Evolutionary conservation across 2,113 vertebrate species (phyloP).

Genomic region (Emydocephalus ijimae): DNA sequence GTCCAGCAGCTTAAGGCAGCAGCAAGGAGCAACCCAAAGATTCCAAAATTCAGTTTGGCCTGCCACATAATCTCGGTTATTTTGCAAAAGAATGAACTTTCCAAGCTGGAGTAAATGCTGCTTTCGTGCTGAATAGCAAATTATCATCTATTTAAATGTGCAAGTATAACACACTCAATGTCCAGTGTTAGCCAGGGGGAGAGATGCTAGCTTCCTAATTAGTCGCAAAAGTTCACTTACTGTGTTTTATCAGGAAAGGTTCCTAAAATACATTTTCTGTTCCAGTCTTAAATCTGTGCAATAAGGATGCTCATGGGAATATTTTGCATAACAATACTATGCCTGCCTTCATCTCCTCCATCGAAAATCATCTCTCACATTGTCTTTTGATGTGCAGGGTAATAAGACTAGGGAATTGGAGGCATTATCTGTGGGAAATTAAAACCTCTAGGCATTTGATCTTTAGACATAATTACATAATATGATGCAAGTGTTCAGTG

Average conservation of each 20-base stretch:
- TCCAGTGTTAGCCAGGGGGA: neutral
- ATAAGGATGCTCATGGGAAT: neutral
- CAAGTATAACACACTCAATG: neutral
- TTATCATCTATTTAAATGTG: neutral
- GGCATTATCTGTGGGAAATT: conserved; percentile 30
- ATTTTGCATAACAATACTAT: conserved; percentile 15
- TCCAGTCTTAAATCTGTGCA: neutral
- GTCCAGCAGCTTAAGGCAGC: neutral
- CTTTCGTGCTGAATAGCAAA: neutral
- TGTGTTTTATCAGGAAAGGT: conserved; percentile 4
- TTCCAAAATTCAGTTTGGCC: neutral
- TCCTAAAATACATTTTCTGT: conserved; percentile 7
- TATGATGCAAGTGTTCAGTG: conserved; percentile 8
- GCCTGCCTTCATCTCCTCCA: neutral
- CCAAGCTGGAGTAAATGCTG: neutral
- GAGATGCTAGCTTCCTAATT: neutral
- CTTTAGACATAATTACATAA: conserved; percentile 37
- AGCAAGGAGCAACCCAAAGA: neutral
- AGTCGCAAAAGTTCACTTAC: neutral
- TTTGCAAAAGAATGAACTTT: neutral
- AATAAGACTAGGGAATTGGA: conserved; percentile 32
- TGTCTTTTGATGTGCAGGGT: conserved; percentile 29
- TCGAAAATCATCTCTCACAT: conserved; percentile 26
- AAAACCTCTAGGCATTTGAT: conserved; percentile 39
- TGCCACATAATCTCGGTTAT: neutral